These are phyloP conservation scores for Daubentonia madagascariensis DNA, from an alignment of 2,113 vertebrate species.

Conservation along the genomic window DNA sequence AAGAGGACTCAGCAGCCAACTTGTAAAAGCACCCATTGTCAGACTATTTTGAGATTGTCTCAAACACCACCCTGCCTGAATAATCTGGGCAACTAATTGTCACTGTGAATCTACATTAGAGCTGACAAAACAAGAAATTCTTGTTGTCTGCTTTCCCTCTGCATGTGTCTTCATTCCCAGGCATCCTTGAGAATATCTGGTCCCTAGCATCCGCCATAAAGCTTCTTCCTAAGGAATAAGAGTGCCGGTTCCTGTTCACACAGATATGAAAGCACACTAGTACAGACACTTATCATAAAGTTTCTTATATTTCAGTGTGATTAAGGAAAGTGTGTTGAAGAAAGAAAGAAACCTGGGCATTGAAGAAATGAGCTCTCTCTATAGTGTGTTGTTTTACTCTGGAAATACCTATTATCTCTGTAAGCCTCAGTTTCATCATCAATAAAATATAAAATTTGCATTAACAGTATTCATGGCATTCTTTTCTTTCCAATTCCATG, in stretches of 20 bases:
- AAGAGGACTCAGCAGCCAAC: background rate
- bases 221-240: background rate
- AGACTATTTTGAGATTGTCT: background rate
- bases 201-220: background rate
- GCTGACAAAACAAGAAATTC: background rate
- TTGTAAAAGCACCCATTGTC: background rate
- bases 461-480: background rate
- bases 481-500: background rate
- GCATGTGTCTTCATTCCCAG: background rate
- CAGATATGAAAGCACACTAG: background rate
- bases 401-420: background rate
- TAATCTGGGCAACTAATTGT: background rate
- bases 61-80: background rate
- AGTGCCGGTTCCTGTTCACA: background rate
- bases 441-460: background rate
- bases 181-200: background rate
- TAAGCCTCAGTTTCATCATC: background rate
- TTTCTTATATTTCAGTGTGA: background rate
- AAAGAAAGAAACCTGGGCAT: background rate
- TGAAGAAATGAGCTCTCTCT: background rate
- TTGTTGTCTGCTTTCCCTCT: background rate
- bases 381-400: background rate
- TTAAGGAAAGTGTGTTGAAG: background rate
- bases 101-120: background rate
- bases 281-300: background rate